These are phyloP conservation scores for Tethea ocularis DNA, from an alignment of 2,888 invertebrate species.

Conservation along the genomic window DNA sequence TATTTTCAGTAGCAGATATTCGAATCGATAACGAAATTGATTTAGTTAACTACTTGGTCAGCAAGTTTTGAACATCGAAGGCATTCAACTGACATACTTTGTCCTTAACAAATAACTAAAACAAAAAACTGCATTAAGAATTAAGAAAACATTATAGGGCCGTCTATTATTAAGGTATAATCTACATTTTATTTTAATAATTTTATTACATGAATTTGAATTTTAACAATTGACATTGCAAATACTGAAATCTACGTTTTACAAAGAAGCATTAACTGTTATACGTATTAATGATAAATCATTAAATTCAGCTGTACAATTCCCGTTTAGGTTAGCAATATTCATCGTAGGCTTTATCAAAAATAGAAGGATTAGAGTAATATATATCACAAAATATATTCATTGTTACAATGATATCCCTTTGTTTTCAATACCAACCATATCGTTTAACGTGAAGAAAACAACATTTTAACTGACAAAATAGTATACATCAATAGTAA, in stretches of 20 bases:
- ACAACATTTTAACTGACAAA: constrained; percentile 8
- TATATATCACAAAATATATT: constrained; percentile 84
- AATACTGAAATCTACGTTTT: constrained; percentile 42
- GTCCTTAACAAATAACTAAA: background rate
- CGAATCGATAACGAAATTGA: no score
- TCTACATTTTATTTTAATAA: background rate
- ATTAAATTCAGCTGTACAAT: constrained; percentile 68
- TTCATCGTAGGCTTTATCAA: constrained; percentile 80
- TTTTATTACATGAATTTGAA: constrained; percentile 9
- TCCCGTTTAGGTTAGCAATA: constrained; percentile 72
- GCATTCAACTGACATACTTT: background rate
- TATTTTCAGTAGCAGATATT: background rate
- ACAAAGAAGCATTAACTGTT: constrained; percentile 44
- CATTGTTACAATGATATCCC: constrained; percentile 70
- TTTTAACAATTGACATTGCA: constrained; percentile 53
- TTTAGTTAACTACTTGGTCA: no score
- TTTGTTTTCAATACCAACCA: constrained; percentile 75
- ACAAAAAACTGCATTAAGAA: background rate
- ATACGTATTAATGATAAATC: constrained; percentile 26
- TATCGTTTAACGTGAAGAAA: constrained; percentile 16
- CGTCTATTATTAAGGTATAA: background rate
- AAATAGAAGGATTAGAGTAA: constrained; percentile 82
- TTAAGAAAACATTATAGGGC: background rate
- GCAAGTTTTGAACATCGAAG: background rate
- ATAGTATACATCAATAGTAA: constrained; percentile 11